Evolutionary conservation across 2,797 vertebrate species (phyloP).

Genomic region (Pangasius djambal): DNA sequence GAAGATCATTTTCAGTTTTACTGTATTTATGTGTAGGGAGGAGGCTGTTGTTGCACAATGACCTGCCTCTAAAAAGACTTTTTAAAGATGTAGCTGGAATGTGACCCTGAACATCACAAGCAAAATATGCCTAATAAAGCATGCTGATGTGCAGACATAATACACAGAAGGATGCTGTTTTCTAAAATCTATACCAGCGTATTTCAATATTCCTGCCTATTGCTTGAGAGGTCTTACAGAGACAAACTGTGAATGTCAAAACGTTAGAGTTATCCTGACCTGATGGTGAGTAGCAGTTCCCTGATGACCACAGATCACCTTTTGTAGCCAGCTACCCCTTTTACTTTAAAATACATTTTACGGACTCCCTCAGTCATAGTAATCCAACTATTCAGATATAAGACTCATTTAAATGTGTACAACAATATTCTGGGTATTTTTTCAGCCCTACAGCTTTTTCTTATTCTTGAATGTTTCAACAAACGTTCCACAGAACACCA

Average conservation of each 20-base stretch:
- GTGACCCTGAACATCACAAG: neutral
- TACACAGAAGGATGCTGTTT: neutral
- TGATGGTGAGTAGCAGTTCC: neutral
- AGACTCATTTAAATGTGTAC: neutral
- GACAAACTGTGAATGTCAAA: constrained; percentile 15
- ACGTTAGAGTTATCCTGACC: neutral
- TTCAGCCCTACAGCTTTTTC: neutral
- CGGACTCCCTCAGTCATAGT: neutral
- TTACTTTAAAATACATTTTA: neutral
- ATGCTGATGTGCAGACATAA: neutral
- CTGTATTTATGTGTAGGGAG: constrained; percentile 11
- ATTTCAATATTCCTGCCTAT: neutral
- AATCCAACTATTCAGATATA: neutral
- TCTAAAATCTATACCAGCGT: neutral
- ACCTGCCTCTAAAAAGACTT: constrained; percentile 29
- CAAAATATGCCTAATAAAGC: neutral
- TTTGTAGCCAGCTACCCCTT: neutral
- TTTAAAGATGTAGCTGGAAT: neutral
- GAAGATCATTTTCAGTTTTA: neutral
- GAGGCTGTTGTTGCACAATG: constrained; percentile 32
- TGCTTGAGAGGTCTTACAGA: neutral
- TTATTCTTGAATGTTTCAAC: neutral
- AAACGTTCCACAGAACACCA: neutral
- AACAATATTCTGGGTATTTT: neutral
- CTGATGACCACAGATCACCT: neutral